phyloP scores from a whole-genome alignment of 2,797 vertebrate genomes.

The Prunella strophiata region DNA sequence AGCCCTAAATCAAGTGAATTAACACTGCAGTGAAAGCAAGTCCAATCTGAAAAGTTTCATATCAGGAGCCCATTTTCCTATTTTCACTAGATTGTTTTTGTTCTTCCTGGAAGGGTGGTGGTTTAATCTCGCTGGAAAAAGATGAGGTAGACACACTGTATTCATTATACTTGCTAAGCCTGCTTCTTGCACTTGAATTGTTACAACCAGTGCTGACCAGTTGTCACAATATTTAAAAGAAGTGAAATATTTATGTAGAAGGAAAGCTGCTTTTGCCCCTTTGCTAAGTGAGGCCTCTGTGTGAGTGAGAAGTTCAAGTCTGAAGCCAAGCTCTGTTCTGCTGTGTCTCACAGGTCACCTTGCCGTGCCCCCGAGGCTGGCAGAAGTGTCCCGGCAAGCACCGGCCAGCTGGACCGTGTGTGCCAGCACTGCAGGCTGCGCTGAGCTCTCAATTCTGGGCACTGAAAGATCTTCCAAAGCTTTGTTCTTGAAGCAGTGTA shows the following conservation, averaged over 20 bases:
- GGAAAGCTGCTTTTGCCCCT: neutral
- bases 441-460: neutral
- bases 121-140: neutral
- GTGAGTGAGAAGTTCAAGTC: accelerated
- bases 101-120: constrained; percentile 9
- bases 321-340: neutral
- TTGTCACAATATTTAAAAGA: constrained; percentile 23
- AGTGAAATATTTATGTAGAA: neutral
- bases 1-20: constrained; percentile 50
- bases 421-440: neutral
- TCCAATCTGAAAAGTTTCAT: neutral
- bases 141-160: neutral
- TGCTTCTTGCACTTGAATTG: neutral
- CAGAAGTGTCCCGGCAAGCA: accelerated
- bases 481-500: neutral
- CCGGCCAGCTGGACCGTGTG: accelerated
- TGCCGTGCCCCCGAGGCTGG: accelerated
- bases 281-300: neutral
- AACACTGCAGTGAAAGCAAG: constrained; percentile 14
- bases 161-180: neutral
- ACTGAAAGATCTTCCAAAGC: neutral
- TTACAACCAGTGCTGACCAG: neutral
- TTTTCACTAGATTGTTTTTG: constrained; percentile 57
- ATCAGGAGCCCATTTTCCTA: constrained; percentile 44
- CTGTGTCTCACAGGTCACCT: neutral